Evolutionary conservation across 2,113 vertebrate genomes (phyloP), one percentile per base, ranked within the genome.

Genomic region (Condylura cristata): DNA sequence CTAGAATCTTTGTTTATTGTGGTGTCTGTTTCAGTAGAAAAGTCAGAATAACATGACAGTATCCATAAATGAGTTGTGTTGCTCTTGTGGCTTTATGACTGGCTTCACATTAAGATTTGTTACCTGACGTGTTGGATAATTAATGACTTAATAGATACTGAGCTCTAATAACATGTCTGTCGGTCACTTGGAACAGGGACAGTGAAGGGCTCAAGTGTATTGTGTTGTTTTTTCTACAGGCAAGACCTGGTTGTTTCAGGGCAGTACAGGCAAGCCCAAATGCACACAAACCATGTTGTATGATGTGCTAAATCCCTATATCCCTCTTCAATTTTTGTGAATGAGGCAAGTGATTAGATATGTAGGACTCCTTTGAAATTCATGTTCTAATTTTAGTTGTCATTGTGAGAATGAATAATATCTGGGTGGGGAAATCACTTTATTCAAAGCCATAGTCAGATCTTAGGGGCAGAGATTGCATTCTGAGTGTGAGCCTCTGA

Each of bases 121-220:
- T 95, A 91, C 93, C 93, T 96, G 94, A 97, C 98, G 91, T 60
- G 65, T 39, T 96, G 96, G 96, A 97, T 98, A 96, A 96, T 94
- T 94, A 98, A 96, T 97, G 95, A 86, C 92, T 95, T 96, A 94
- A 95, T 97, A 96, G 95, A 86, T 79, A 68, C 48, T 93, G 86
- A 61, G 86, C 5, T 17, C 93, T 95, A 94, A 94, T 96, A 93
- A 90, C 51, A 37, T 82, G 89, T 93, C 97, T 97, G 48, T 63
- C 86, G 96, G 95, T 95, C 95, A 80, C 89, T 97, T 95, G 89
- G 93, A 92, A 81, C 28, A 79, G 34, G 71, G 48, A 81, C 76
- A 94, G 44, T 92, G 79, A 92, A 34, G 34, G 76, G 32, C 26
- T 46, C 22, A 51, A 39, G 12, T 0, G 0, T 39, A 41, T 82